Evolutionary conservation across 2,888 invertebrate species (phyloP).

Genomic region (Leptura quadrifasciata): DNA sequence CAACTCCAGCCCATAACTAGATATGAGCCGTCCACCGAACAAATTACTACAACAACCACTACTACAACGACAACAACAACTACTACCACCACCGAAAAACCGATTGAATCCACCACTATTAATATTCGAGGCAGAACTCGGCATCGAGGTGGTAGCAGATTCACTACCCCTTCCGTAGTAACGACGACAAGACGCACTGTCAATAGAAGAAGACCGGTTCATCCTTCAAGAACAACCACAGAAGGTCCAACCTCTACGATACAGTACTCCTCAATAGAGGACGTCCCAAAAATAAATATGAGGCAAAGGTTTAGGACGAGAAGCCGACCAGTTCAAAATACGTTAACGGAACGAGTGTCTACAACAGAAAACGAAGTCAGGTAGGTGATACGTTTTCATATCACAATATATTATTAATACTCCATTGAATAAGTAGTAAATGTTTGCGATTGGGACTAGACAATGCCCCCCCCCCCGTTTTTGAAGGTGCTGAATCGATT

Average conservation of each 20-base stretch:
- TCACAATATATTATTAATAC: neutral
- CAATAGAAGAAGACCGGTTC: constrained; percentile 72
- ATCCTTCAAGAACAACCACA: constrained; percentile 59
- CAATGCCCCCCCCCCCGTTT: too few species aligned
- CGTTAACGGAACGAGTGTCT: constrained; percentile 57
- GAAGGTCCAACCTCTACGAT: constrained; percentile 61
- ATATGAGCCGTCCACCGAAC: constrained; percentile 58
- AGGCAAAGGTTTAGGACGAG: constrained; percentile 68
- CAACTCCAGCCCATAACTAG: constrained; percentile 29
- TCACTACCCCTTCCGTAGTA: constrained; percentile 66
- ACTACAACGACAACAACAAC: constrained; percentile 57
- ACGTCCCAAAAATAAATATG: constrained; percentile 48
- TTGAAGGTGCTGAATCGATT: too few species aligned
- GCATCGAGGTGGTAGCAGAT: constrained; percentile 74
- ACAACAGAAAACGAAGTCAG: constrained; percentile 61
- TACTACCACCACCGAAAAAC: constrained; percentile 61
- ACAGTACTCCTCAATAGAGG: constrained; percentile 55
- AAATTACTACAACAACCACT: constrained; percentile 18
- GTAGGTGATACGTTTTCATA: neutral
- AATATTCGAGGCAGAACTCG: constrained; percentile 67
- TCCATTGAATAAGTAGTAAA: too few species aligned
- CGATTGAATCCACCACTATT: constrained; percentile 68
- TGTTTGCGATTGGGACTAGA: too few species aligned
- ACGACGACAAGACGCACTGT: constrained; percentile 63
- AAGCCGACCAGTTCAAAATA: constrained; percentile 62